Base-by-base conservation (phyloP, 2,888 invertebrate genomes). In the Leptinotarsa juncta region DNA sequence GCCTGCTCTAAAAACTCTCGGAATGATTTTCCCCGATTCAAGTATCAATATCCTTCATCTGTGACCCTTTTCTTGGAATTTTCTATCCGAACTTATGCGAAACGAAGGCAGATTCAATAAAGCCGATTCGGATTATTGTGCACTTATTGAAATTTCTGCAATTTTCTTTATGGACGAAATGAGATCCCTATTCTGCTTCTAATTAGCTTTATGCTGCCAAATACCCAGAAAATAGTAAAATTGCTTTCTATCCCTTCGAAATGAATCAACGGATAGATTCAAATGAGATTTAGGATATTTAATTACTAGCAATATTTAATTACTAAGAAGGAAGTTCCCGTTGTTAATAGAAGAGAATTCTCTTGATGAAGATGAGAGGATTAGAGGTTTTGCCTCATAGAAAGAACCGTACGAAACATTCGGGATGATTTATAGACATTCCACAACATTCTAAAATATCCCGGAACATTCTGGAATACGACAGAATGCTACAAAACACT, bases 31-130 rank as follows among this genome's bases (percentile, higher is more conserved):
- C 69, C 16, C 69, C 70, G 73, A 76, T 74, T 74, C 67, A 76
- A 80, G 78, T 81, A 79, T 78, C 81, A 81, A 82, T 82, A 79
- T 79, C 77, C 76, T 73, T 79, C 74, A 76, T 75, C 74, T 77
- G 72, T 60, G 72, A 70, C 70, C 70, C 65, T 71, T 67, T 15
- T 5, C 23, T 68, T 4, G 50, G 48, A 77, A 70, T 76, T 71
- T 68, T 68, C 70, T 55, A 66, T 60, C 57, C 15, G 3, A 50
- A 3, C 20, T 66, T 26, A 51, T 67, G 57, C 49, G 23, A 23
- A 67, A 68, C 26, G 51, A 74, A 60, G 26, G 26, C 72, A 62
- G 14, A 66, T 67, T 42, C 53, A 70, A 75, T 72, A 73, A 75
- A 70, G 42, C 48, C 42, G 62, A 49, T 70, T 16, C n/a, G 23